These are phyloP conservation scores for Diorhabda sublineata DNA, from an alignment of 1,140 invertebrate genomes.

Conservation along the genomic window DNA sequence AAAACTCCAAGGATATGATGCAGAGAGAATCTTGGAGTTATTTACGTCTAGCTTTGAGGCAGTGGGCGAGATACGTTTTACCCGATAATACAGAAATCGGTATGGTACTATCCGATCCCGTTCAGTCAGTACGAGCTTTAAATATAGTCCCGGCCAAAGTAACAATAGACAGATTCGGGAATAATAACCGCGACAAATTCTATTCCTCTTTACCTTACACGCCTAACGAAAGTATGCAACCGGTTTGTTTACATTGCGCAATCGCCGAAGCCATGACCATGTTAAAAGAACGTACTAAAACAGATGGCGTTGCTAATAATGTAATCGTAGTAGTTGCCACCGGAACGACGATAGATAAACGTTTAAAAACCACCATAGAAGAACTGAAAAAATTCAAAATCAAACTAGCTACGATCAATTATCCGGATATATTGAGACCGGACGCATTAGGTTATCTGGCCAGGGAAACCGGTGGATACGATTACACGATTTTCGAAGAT, in stretches of 20 bases:
- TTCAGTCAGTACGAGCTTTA: constrained; percentile 34
- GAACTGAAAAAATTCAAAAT: constrained; percentile 44
- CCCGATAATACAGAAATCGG: constrained; percentile 51
- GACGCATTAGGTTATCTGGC: constrained; percentile 49
- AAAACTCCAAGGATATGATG: constrained; percentile 54
- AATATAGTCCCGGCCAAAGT: constrained; percentile 33
- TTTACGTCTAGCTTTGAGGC: constrained; percentile 53
- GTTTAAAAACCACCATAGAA: constrained; percentile 39
- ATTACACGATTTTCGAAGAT: constrained; percentile 51
- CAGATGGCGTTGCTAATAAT: constrained; percentile 49
- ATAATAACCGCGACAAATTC: constrained; percentile 46
- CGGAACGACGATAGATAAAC: constrained; percentile 45
- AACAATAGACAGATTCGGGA: constrained; percentile 40
- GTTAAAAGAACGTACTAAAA: constrained; percentile 47
- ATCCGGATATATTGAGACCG: constrained; percentile 45
- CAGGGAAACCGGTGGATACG: constrained; percentile 46
- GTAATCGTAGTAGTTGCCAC: constrained; percentile 55
- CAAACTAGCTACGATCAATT: constrained; percentile 51
- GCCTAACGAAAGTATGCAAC: constrained; percentile 46
- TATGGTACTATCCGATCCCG: constrained; percentile 48
- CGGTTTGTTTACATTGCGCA: constrained; percentile 52
- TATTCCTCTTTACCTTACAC: constrained; percentile 53
- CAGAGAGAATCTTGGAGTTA: constrained; percentile 58
- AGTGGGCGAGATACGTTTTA: constrained; percentile 54
- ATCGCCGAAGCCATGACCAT: constrained; percentile 52